A percentile compares a stretch with the other conserved stretches of the same genome.
Evolutionary conservation across 2,888 invertebrate genomes (phyloP).

Genomic region (Tipula confusa): DNA sequence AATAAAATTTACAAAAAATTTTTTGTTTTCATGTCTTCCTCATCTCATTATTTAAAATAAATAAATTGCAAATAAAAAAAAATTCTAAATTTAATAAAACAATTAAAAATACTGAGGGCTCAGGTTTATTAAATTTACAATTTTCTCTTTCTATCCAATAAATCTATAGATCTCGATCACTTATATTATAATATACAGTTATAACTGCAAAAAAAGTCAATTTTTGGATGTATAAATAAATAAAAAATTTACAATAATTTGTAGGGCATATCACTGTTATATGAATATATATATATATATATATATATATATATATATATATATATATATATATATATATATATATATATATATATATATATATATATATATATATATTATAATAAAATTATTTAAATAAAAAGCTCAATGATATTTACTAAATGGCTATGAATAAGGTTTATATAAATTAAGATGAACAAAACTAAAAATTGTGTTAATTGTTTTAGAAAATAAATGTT

Average conservation of each 20-base stretch:
- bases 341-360: no score
- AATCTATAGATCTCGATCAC: not conserved
- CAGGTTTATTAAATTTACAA: slow-evolving; percentile 20
- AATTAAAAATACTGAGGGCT: not conserved
- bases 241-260: not conserved
- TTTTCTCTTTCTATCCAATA: not conserved
- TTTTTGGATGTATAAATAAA: not conserved
- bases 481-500: slow-evolving; percentile 9
- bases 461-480: not conserved
- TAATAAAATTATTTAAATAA: not conserved
- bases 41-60: not conserved
- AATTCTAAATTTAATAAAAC: slow-evolving; percentile 15
- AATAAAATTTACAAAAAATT: not conserved
- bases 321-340: no score
- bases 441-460: not conserved
- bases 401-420: slow-evolving; percentile 5
- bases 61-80: not conserved
- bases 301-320: not conserved
- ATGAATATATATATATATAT: not conserved
- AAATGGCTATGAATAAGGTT: not conserved
- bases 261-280: not conserved
- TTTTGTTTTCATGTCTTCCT: not conserved
- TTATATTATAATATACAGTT: not conserved
- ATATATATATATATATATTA: no score
- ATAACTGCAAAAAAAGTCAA: not conserved